Evolutionary conservation across 2,113 vertebrate species (phyloP).

Genomic region (Oncorhynchus nerka): DNA sequence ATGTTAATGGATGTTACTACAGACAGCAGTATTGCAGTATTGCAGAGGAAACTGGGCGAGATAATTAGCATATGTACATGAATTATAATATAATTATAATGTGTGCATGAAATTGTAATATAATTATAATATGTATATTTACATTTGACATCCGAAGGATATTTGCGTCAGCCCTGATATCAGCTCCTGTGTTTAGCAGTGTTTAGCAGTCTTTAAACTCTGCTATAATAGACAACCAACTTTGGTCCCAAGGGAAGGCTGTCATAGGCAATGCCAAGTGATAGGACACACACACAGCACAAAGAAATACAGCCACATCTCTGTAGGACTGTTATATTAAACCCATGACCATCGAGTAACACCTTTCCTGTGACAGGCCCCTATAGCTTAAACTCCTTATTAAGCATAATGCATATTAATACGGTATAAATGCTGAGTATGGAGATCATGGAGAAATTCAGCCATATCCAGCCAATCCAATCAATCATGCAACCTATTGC

Average conservation of each 20-base stretch:
- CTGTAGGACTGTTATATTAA: constrained; percentile 56
- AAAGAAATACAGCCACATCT: constrained; percentile 27
- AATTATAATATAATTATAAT: neutral
- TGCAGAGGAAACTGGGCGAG: no score
- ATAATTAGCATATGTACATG: no score
- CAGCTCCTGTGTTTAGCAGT: neutral
- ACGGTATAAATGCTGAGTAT: constrained; percentile 57
- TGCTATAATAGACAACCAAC: neutral
- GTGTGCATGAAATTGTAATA: neutral
- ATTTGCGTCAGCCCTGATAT: neutral
- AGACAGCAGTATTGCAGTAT: no score
- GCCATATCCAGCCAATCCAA: neutral
- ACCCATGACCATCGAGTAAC: constrained; percentile 50
- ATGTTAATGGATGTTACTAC: no score
- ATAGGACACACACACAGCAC: constrained; percentile 18
- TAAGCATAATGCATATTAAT: constrained; percentile 60
- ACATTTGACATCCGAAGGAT: constrained; percentile 8
- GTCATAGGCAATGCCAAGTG: constrained; percentile 30
- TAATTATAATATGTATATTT: neutral
- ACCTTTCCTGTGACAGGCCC: constrained; percentile 52
- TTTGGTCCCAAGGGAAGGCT: neutral
- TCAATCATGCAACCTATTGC: constrained; percentile 21
- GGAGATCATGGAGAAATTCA: constrained; percentile 33
- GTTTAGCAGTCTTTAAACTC: neutral
- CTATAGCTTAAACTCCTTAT: constrained; percentile 53